Conservation (phyloP, 2,797 vertebrate species). For the Antrozous pallidus region DNA sequence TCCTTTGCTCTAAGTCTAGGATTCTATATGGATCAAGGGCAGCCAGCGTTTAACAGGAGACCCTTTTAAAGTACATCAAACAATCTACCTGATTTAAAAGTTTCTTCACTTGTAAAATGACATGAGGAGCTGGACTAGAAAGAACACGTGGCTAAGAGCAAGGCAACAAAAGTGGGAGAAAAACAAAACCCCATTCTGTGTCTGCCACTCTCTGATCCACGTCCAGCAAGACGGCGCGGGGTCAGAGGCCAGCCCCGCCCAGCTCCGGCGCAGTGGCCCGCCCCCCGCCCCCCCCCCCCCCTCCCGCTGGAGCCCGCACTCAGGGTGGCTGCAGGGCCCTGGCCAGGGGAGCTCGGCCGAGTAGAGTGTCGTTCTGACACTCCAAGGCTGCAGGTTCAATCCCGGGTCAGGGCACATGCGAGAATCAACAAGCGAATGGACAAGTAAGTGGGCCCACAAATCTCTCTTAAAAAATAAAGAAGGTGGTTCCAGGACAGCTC, state of each 20-base stretch:
- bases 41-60: neutral
- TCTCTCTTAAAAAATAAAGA: neutral
- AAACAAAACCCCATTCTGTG: neutral
- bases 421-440: neutral
- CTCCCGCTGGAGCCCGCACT: too few relatives aligned
- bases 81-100: neutral
- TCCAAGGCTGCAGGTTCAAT: neutral
- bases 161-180: neutral
- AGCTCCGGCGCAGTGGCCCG: neutral
- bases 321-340: too few relatives aligned
- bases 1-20: neutral
- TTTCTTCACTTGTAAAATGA: neutral
- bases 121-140: neutral
- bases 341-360: neutral
- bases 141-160: neutral
- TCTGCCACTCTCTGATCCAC: neutral
- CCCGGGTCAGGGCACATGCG: neutral
- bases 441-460: neutral
- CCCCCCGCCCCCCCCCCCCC: too few relatives aligned
- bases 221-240: neutral
- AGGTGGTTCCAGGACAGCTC: neutral
- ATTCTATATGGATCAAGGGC: neutral
- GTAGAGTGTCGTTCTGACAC: neutral
- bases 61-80: neutral
- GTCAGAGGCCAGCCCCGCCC: accelerated